Conservation (phyloP, 2,113 vertebrate genomes). For the Mus spicilegus region DNA sequence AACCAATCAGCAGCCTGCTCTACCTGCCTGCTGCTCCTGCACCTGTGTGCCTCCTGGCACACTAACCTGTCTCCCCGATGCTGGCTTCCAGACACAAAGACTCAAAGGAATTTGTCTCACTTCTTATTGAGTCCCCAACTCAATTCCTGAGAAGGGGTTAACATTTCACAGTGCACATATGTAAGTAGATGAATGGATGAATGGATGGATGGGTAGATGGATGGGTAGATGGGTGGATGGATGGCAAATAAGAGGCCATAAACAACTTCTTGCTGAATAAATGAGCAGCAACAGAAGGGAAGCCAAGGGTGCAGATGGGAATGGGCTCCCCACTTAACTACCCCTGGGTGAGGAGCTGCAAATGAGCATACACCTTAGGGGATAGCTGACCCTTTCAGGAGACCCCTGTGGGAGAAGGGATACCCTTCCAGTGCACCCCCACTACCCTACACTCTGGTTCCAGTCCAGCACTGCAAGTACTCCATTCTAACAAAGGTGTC, state of each 20-base stretch:
- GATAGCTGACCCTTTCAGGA: neutral
- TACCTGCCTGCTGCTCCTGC: fast-evolving
- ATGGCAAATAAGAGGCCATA: fast-evolving
- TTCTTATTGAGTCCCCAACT: neutral
- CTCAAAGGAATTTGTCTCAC: neutral
- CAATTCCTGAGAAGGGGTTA: neutral
- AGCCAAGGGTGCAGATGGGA: too few relatives aligned
- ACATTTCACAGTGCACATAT: too few relatives aligned
- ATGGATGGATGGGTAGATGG: neutral
- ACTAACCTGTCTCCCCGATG: neutral
- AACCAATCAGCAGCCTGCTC: neutral
- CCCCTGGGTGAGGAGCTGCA: fast-evolving
- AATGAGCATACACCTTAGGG: neutral
- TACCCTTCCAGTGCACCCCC: neutral
- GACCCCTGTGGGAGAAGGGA: neutral
- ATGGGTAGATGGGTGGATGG: neutral
- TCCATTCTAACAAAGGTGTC: neutral
- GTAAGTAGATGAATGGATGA: neutral
- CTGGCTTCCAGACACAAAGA: fast-evolving
- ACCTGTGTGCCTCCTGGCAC: neutral
- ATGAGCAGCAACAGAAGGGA: fast-evolving
- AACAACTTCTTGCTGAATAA: neutral
- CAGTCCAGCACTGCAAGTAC: neutral
- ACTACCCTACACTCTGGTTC: neutral
- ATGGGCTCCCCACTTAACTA: neutral